phyloP scores from a whole-genome alignment of 2,113 vertebrate genomes.

The Redunca redunca region DNA sequence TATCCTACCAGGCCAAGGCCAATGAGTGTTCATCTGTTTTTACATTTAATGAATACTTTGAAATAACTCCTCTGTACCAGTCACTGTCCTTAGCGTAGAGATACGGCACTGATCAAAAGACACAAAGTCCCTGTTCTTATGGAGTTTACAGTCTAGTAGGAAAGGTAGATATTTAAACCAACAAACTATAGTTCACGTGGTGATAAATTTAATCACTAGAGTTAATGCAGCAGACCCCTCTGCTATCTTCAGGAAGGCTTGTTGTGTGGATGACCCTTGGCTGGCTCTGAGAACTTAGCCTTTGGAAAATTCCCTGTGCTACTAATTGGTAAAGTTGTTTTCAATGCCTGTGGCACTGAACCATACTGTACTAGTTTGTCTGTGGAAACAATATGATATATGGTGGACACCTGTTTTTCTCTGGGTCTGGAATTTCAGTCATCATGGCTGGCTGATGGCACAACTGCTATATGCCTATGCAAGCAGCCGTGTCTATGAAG shows the following conservation, averaged over 20 bases:
- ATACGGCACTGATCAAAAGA: background rate
- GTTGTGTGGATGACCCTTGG: background rate
- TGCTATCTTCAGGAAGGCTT: background rate
- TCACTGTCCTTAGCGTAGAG: background rate
- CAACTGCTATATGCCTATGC: rapidly evolving
- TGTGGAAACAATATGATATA: background rate
- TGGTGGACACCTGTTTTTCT: background rate
- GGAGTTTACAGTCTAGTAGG: background rate
- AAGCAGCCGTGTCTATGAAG: background rate
- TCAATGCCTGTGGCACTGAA: background rate
- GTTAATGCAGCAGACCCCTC: background rate
- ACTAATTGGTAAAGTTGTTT: background rate
- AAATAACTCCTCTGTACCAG: background rate
- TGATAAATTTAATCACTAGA: background rate
- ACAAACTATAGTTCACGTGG: background rate
- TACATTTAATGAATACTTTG: background rate
- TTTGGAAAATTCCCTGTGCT: background rate
- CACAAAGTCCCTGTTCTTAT: background rate
- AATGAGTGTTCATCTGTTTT: background rate
- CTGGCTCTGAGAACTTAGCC: background rate
- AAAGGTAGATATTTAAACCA: background rate
- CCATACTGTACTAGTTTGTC: background rate
- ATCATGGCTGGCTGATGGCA: background rate
- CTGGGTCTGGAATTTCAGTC: background rate
- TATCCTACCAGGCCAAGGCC: background rate